phyloP scores from a whole-genome alignment of 2,888 invertebrate genomes.

The Xestia xanthographa region DNA sequence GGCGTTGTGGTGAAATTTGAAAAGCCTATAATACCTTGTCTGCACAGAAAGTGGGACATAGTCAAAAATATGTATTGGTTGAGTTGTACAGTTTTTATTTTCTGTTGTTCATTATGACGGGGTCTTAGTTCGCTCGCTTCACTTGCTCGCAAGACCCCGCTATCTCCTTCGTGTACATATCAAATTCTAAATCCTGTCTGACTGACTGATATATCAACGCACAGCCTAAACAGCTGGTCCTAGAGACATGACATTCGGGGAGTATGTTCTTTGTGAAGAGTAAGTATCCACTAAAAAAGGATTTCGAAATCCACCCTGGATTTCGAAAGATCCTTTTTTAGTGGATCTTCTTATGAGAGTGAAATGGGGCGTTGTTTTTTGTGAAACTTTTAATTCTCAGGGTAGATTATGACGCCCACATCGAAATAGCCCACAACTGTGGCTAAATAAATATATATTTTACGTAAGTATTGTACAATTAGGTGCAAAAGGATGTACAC shows the following conservation, averaged over 20 bases:
- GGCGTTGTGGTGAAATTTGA: neutral
- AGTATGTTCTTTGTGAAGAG: neutral
- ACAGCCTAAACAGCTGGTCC: neutral
- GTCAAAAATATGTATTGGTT: neutral
- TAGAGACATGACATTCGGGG: neutral
- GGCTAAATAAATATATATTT: no score
- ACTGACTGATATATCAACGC: neutral
- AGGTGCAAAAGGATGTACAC: conserved; percentile 35
- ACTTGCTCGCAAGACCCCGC: no score
- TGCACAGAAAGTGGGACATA: no score
- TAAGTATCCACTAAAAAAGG: neutral
- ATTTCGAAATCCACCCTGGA: neutral
- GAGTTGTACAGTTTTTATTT: neutral
- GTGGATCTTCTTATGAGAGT: no score
- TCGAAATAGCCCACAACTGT: no score
- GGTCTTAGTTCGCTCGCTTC: no score
- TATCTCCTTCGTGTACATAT: no score
- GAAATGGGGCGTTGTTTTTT: neutral
- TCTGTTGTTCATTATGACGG: no score
- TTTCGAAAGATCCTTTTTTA: no score
- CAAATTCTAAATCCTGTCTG: neutral
- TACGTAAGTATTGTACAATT: neutral
- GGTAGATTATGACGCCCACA: neutral
- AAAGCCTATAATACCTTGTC: fast-evolving
- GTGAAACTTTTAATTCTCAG: neutral